Evolutionary conservation across 2,888 invertebrate genomes (phyloP).

Genomic region (Synergus itoensis): DNA sequence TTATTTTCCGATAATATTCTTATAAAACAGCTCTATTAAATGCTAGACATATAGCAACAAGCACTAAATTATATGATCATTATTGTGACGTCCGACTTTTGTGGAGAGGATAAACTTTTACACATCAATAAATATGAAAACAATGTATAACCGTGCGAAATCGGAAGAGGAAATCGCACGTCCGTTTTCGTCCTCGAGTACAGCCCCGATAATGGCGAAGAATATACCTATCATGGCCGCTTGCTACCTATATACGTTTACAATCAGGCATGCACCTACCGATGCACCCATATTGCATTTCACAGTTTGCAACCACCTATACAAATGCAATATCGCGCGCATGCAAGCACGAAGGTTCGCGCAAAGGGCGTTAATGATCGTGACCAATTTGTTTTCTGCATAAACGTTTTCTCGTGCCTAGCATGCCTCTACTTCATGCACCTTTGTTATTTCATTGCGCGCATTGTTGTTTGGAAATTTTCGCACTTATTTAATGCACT

Average conservation of each 20-base stretch:
- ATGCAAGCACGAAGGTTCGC: slow-evolving; percentile 44
- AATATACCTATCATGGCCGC: background rate
- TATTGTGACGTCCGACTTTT: background rate
- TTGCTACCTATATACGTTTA: slow-evolving; percentile 5
- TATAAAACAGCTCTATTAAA: background rate
- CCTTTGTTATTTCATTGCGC: slow-evolving; percentile 48
- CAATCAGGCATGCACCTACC: background rate
- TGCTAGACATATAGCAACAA: too few species aligned
- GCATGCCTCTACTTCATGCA: slow-evolving; percentile 37
- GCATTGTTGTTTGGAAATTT: slow-evolving; percentile 15
- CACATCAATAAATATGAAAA: slow-evolving; percentile 2
- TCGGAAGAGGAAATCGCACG: slow-evolving; percentile 9
- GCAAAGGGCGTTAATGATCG: slow-evolving; percentile 64
- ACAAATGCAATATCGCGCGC: slow-evolving; percentile 42
- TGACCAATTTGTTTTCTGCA: slow-evolving; percentile 68
- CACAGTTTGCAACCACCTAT: background rate
- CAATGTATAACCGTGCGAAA: slow-evolving; percentile 1
- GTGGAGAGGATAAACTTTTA: background rate
- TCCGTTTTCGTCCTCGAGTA: background rate
- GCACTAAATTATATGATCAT: too few species aligned
- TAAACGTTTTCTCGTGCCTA: slow-evolving; percentile 65
- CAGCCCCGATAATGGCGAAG: background rate
- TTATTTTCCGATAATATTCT: background rate
- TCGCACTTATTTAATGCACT: slow-evolving; percentile 38
- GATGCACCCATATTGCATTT: slow-evolving; percentile 4